Percentiles rank a stretch among this genome's conserved stretches.
Evolutionary conservation across 2,888 invertebrate species (phyloP).

Genomic region (Abrostola triplasia): DNA sequence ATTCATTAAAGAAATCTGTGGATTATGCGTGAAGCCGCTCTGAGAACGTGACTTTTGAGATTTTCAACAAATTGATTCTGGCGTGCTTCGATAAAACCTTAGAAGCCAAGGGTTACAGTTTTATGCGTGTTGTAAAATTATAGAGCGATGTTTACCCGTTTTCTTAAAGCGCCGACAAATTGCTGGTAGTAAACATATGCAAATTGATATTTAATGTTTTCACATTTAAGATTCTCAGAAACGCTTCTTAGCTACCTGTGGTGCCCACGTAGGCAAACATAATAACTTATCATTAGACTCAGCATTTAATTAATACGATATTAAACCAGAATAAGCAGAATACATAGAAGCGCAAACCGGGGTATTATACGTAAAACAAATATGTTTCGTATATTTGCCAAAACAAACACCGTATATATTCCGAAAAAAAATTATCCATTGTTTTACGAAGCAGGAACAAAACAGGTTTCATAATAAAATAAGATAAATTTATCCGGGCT

Average conservation of each 20-base stretch:
- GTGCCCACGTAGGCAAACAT: background rate
- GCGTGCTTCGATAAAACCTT: slow-evolving; percentile 61
- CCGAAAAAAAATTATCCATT: slow-evolving; percentile 36
- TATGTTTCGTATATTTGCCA: background rate
- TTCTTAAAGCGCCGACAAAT: slow-evolving; percentile 35
- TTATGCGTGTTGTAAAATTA: slow-evolving; percentile 59
- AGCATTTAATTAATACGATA: background rate
- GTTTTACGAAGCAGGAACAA: slow-evolving; percentile 24
- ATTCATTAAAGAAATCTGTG: slow-evolving; percentile 77
- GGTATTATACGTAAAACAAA: slow-evolving; percentile 16
- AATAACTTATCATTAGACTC: background rate
- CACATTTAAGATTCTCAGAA: slow-evolving; percentile 14
- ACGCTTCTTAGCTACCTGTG: background rate
- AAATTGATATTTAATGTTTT: slow-evolving; percentile 40
- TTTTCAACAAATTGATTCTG: slow-evolving; percentile 71
- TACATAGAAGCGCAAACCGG: slow-evolving; percentile 4
- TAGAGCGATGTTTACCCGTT: slow-evolving; percentile 44
- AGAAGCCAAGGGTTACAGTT: slow-evolving; percentile 62
- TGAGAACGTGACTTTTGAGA: slow-evolving; percentile 75
- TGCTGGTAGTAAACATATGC: slow-evolving; percentile 38
- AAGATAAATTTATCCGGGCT: slow-evolving; percentile 47
- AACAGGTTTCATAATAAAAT: slow-evolving; percentile 47
- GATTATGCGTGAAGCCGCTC: slow-evolving; percentile 78
- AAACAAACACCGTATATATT: background rate
- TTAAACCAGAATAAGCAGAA: background rate